A percentile compares a stretch with the other conserved stretches of the same genome.
Conservation (phyloP, 2,113 vertebrate genomes). For the Callionymus lyra region DNA sequence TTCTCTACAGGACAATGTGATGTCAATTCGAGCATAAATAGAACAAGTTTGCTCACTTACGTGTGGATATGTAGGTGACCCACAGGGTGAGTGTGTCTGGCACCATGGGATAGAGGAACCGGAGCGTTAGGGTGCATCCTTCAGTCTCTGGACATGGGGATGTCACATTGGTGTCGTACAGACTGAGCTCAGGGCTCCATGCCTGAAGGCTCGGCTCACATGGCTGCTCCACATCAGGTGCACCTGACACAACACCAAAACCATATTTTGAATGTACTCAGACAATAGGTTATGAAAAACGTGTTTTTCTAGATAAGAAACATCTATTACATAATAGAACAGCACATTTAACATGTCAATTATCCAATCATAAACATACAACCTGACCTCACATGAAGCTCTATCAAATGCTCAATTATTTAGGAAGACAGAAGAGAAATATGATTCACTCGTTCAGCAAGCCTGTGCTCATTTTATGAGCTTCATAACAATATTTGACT, state of each 20-base stretch:
- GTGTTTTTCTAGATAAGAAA: too few relatives aligned
- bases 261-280: too few relatives aligned
- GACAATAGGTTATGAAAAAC: too few relatives aligned
- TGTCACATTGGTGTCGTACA: conserved; percentile 86
- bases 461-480: too few relatives aligned
- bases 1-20: conserved; percentile 35
- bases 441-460: too few relatives aligned
- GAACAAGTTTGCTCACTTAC: conserved; percentile 26
- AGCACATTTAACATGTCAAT: too few relatives aligned
- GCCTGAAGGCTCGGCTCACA: conserved; percentile 91
- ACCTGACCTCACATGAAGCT: too few relatives aligned
- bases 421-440: too few relatives aligned
- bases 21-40: neutral
- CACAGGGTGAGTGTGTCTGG: conserved; percentile 80
- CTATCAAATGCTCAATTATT: too few relatives aligned
- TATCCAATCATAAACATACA: too few relatives aligned
- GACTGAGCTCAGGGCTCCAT: conserved; percentile 91
- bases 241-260: conserved; percentile 57
- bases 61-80: conserved; percentile 83
- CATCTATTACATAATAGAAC: too few relatives aligned
- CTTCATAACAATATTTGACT: too few relatives aligned
- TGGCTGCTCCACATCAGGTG: conserved; percentile 87
- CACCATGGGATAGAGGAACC: conserved; percentile 74
- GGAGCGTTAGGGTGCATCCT: conserved; percentile 83
- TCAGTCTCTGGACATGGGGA: conserved; percentile 80